Conservation (phyloP, 2,797 vertebrate species). For the Glossophaga mutica region DNA sequence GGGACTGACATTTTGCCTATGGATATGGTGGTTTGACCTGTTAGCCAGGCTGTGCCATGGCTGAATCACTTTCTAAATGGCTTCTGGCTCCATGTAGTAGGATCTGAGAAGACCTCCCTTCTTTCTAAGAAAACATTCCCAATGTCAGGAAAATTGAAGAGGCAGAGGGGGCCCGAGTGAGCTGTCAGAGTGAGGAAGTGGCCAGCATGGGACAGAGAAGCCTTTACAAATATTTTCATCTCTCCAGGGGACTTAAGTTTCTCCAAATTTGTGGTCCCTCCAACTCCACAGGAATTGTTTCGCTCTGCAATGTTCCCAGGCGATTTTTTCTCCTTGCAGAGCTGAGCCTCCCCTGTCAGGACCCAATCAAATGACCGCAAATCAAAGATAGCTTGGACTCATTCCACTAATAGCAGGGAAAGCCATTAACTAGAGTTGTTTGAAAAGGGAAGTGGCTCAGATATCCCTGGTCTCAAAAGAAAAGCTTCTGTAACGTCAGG, state of each 20-base stretch:
- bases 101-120: background rate
- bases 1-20: background rate
- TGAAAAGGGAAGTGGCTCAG: conserved; percentile 56
- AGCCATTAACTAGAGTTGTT: conserved; percentile 60
- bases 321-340: conserved; percentile 21
- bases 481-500: conserved; percentile 59
- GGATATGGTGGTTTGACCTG: background rate
- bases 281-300: background rate
- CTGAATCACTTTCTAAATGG: background rate
- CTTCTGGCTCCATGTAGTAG: background rate
- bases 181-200: background rate
- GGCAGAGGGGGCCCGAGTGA: background rate
- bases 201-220: background rate
- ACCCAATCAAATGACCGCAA: conserved; percentile 59
- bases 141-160: background rate
- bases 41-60: background rate
- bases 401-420: conserved; percentile 65
- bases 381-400: conserved; percentile 60
- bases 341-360: conserved; percentile 27
- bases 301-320: conserved; percentile 49
- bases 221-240: background rate
- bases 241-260: conserved; percentile 13
- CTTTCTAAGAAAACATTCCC: conserved; percentile 25
- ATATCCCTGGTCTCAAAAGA: conserved; percentile 53
- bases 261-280: conserved; percentile 8